Evolutionary conservation across 2,888 invertebrate genomes (phyloP).

Genomic region (Coelogynopora nodosa): DNA sequence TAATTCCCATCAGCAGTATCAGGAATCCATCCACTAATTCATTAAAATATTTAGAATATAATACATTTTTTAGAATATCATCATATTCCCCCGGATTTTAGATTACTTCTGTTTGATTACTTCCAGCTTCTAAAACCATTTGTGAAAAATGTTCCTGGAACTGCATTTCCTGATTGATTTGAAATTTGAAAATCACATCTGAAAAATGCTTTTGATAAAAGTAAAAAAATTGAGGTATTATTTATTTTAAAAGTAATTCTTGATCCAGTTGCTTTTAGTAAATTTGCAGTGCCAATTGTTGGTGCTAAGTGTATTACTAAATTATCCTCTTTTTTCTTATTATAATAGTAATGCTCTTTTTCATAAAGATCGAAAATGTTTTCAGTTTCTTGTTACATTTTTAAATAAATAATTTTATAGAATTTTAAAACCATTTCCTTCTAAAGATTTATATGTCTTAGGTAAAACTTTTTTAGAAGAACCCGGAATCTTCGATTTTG

Average conservation of each 20-base stretch:
- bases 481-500: too few relatives aligned
- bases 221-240: not conserved
- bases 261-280: not conserved
- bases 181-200: not conserved
- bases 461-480: too few relatives aligned
- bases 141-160: not conserved
- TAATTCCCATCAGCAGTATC: not conserved
- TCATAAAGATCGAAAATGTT: not conserved
- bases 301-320: not conserved
- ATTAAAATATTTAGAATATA: not conserved
- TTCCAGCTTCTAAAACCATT: not conserved
- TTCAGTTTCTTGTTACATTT: too few relatives aligned
- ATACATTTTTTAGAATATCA: not conserved
- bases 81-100: not conserved
- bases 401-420: too few relatives aligned
- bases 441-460: too few relatives aligned
- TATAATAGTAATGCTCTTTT: not conserved
- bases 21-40: not conserved
- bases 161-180: not conserved
- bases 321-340: not conserved
- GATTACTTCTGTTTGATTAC: not conserved
- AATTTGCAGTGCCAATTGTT: not conserved
- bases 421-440: too few relatives aligned
- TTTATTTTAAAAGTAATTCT: not conserved
- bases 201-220: not conserved